Evolutionary conservation across 2,797 vertebrate species (phyloP), one percentile per base, ranked within the genome.

Genomic region (Microctenopoma steveboyesi): DNA sequence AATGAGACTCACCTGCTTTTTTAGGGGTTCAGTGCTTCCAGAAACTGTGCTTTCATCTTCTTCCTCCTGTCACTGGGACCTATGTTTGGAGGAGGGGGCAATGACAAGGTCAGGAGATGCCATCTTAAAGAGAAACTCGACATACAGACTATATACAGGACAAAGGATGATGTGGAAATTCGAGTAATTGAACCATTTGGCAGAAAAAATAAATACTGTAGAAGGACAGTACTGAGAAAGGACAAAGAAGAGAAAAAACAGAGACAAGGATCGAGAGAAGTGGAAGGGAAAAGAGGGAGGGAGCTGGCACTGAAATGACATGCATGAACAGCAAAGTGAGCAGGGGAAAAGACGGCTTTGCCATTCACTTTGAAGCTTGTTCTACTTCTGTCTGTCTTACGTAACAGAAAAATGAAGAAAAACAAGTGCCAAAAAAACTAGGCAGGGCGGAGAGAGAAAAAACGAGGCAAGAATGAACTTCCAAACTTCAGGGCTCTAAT

Each of bases 311-410:
- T 74, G 83, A 81, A 90, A 87, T 90, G 91, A 90, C 88, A 88
- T 87, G 90, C 88, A 85, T 89, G 89, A 91, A 90, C 85, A 85
- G 86, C 87, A 88, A 89, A 88, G 90, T 62, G 88, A 89, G 85
- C 81, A 82, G 74, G 84, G 90, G 76, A 83, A 89, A 88, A 90
- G 89, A 86, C 82, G 73, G 90, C 90, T 92, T 92, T 92, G 87
- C 87, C 90, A 91, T 92, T 93, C 89, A 88, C 92, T 93, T 93
- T 94, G 91, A 93, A 94, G 92, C 84, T 85, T 89, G 90, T 84
- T 89, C 89, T 77, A 91, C 90, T 92, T 90, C 88, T 89, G 88
- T 90, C 88, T 86, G 81, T 81, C 89, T 94, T 91, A 92, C 69
- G 69, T 91, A 92, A 93, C 83, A 75, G 83, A 85, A 86, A 88